phyloP scores from a whole-genome alignment of 2,888 invertebrate species.

The Beris chalybata region DNA sequence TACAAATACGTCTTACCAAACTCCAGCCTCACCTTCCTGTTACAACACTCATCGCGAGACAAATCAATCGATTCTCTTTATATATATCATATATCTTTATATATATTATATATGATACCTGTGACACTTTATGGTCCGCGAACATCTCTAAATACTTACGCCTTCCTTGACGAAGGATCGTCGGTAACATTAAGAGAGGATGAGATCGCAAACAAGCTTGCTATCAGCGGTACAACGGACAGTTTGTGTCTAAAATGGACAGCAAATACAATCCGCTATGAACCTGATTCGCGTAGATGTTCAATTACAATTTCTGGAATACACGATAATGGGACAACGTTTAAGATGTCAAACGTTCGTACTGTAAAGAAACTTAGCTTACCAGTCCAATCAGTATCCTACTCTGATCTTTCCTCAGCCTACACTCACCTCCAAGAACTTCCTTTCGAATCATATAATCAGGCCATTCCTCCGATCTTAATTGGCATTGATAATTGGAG shows the following conservation, averaged over 20 bases:
- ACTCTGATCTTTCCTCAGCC: background rate
- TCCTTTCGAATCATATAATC: slow-evolving; percentile 4
- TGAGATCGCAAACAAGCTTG: slow-evolving; percentile 26
- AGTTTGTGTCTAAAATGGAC: slow-evolving; percentile 38
- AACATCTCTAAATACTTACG: slow-evolving; percentile 15
- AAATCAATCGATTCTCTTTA: slow-evolving; percentile 10
- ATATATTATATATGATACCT: too few species aligned
- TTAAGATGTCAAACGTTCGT: background rate
- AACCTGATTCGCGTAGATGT: slow-evolving; percentile 14
- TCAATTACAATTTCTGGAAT: slow-evolving; percentile 12
- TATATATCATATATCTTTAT: too few species aligned
- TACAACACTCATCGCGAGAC: too few species aligned
- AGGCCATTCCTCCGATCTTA: background rate
- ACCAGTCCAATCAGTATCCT: slow-evolving; percentile 2
- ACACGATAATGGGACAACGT: background rate
- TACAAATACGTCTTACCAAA: too few species aligned
- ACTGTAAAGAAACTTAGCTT: background rate
- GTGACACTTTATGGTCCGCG: slow-evolving; percentile 26
- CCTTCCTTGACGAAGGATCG: slow-evolving; percentile 37
- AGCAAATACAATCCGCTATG: slow-evolving; percentile 28
- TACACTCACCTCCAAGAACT: background rate
- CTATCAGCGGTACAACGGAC: slow-evolving; percentile 35
- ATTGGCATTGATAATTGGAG: slow-evolving; percentile 3
- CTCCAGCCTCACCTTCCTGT: too few species aligned
- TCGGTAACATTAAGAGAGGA: slow-evolving; percentile 36